phyloP scores from a whole-genome alignment of 53 echinoderm and acorn worm genomes.

The Crossaster papposus region DNA sequence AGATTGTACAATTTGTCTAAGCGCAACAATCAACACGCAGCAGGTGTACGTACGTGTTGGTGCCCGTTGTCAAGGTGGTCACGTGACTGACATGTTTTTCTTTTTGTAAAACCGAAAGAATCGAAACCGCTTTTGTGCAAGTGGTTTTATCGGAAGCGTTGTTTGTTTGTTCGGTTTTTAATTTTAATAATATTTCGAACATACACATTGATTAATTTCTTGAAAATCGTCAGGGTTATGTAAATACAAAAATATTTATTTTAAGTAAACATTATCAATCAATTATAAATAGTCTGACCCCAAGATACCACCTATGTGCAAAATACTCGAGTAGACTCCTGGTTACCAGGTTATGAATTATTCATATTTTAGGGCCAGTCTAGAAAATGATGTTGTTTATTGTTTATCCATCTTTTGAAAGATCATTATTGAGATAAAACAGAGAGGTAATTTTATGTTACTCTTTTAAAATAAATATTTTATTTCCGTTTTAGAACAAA shows the following conservation, averaged over 20 bases:
- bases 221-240: no score
- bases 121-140: no score
- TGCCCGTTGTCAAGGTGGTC: slow-evolving; percentile 57
- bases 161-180: no score
- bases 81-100: slow-evolving; percentile 45
- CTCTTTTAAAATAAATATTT: not conserved
- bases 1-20: not conserved
- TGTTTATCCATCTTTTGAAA: no score
- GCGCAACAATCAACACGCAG: no score
- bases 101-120: no score
- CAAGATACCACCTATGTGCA: not conserved
- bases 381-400: not conserved
- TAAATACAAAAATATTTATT: no score
- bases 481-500: not conserved
- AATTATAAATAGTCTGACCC: slow-evolving; percentile 30
- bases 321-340: no score
- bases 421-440: not conserved
- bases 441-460: slow-evolving; percentile 3
- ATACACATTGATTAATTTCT: no score
- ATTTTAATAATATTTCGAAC: no score
- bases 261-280: not conserved
- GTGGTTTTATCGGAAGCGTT: no score
- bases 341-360: not conserved
- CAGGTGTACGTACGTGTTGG: slow-evolving; percentile 48
- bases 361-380: not conserved